Base-by-base conservation (phyloP, 2,888 invertebrate genomes). In the Philaethria dido region DNA sequence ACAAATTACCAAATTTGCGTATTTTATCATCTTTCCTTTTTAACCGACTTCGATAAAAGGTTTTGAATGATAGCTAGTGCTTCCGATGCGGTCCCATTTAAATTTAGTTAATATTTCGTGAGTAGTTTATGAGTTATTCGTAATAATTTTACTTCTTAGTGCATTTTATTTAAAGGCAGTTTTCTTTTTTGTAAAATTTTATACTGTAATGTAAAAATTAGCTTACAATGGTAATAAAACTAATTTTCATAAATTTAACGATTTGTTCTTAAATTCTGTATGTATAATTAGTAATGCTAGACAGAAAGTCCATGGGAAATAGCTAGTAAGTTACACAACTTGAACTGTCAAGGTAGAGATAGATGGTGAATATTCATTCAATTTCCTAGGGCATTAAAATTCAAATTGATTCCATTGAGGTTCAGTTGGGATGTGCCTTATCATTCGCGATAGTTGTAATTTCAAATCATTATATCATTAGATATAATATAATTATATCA, bases 321-420 rank as follows among this genome's bases (percentile, higher is more conserved):
- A 20, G 29, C 45, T 60, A 60, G 60, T 65, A 60, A 62, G 57
- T 68, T 62, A 48, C 36, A 66, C 66, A 69, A 60, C 42, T 57
- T 39, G 22, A 57, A 57, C 52, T 55, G 63, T 48, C 72, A 70
- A 64, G 68, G 69, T 66, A 69, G 75, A 73, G 72, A 70, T 39
- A 66, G 71, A 77, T 79, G 77, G 78, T 83, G 80, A 82, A 84
- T 85, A 83, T 83, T 82, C 75, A 81, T 75, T 72, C 74, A 76
- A 80, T 77, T 80, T 81, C 63, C 54, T 54, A 73, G 66, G 70
- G 66, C 69, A 73, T 74, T 77, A 74, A 64, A 74, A 72, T 74
- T 74, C 59, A 62, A 54, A 60, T 52, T 75, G 42, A 69, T 69
- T 55, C 9, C 16, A 9, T 44, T 25, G 71, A 71, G 73, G 70